Base-by-base conservation (phyloP, 1,140 invertebrate genomes). In the Camponotus pennsylvanicus region DNA sequence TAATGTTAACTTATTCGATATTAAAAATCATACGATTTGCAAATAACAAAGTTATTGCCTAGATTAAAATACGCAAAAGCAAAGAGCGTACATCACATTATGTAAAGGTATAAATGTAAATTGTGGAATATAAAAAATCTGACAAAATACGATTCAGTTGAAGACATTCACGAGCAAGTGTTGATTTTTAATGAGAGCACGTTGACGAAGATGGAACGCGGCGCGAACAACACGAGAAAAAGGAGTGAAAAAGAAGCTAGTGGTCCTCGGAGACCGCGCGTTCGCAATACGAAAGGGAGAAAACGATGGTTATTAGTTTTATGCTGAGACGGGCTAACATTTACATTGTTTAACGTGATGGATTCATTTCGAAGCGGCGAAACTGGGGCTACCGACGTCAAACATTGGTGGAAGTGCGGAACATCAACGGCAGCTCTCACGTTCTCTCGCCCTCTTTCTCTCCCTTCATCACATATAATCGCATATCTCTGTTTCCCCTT, bases 321-420 rank as follows among this genome's bases (percentile, higher is more conserved):
- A 93, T 93, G 92, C 92, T 91, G 93, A 93, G 92, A 93, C 91
- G 91, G 91, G 92, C 92, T 93, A 95, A 94, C 94, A 94, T 95
- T 95, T 95, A 93, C 94, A 95, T 95, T 95, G 93, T 95, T 95
- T 93, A 95, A 95, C 93, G 92, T 92, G 93, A 95, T 94, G 93
- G 93, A 95, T 95, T 95, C 93, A 94, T 94, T 93, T 93, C 92
- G 90, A 89, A 89, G 90, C 91, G 84, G 90, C 78, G 86, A 87
- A 89, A 88, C 85, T 71, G 89, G 86, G 82, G 79, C 89, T 88
- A 83, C 89, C 90, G 87, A 94, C 87, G 92, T 94, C 92, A 93
- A 94, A 94, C 93, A 94, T 94, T 92, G 91, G 78, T 88, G 64
- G 87, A 91, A 87, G 87, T 69, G 88, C 40, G 90, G 88, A 91